A percentile compares a stretch with the other conserved stretches of the same genome.
phyloP scores from a whole-genome alignment of 2,113 vertebrate species.

The Gyps fulvus region DNA sequence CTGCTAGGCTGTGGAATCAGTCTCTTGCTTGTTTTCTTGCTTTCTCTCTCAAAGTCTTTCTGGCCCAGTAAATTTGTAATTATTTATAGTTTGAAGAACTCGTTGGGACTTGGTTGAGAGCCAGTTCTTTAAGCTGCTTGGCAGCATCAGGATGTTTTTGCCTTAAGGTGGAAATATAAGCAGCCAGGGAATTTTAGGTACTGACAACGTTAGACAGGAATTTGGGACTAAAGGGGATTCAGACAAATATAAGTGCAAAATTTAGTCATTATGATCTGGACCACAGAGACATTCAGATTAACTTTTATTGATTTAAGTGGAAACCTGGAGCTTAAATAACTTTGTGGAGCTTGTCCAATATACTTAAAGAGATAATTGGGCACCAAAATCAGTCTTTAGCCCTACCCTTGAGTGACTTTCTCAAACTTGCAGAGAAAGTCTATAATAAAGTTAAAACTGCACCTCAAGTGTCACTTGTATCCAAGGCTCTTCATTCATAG shows the following conservation, averaged over 20 bases:
- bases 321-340: not conserved
- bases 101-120: not conserved
- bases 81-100: conserved; percentile 40
- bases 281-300: not conserved
- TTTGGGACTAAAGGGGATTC: not conserved
- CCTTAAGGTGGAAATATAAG: conserved; percentile 2
- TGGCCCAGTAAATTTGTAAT: conserved; percentile 27
- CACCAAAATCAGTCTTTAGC: not conserved
- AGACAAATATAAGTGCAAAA: not conserved
- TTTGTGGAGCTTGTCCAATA: not conserved
- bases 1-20: not conserved
- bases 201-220: not conserved
- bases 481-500: not conserved
- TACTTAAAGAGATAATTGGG: not conserved
- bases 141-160: not conserved
- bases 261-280: not conserved
- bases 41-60: not conserved
- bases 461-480: not conserved
- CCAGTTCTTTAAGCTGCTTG: conserved; percentile 32
- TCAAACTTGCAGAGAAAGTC: not conserved
- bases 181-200: not conserved
- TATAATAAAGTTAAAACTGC: not conserved
- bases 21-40: conserved; percentile 9
- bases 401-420: not conserved
- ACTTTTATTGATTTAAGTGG: conserved; percentile 1